Evolutionary conservation across 1,140 invertebrate genomes (phyloP).

Genomic region (Drosophila funebris): DNA sequence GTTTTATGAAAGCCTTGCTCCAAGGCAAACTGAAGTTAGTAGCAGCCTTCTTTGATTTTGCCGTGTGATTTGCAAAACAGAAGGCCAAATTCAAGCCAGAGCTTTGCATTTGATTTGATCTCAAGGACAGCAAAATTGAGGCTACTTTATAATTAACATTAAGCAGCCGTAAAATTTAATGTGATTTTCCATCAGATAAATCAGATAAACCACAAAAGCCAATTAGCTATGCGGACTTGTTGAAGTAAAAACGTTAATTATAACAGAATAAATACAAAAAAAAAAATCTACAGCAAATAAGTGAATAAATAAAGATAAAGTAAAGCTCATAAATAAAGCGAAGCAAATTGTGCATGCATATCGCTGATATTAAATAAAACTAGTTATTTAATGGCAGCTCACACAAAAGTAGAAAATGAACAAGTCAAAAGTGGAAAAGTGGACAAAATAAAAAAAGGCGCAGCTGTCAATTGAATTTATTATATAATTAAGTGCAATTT

Average conservation of each 20-base stretch:
- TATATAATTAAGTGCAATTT: slow-evolving; percentile 77
- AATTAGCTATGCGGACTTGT: slow-evolving; percentile 57
- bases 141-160: slow-evolving; percentile 56
- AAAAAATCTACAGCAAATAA: slow-evolving; percentile 44
- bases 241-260: slow-evolving; percentile 50
- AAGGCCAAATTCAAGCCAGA: no score
- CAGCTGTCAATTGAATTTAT: slow-evolving; percentile 78
- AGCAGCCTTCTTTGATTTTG: slow-evolving; percentile 33
- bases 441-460: slow-evolving; percentile 24
- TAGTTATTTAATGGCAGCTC: slow-evolving; percentile 3
- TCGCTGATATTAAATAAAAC: background rate
- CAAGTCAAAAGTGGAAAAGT: background rate
- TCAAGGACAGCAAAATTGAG: background rate
- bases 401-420: no score
- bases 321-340: slow-evolving; percentile 61
- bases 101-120: slow-evolving; percentile 20
- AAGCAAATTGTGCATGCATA: slow-evolving; percentile 42
- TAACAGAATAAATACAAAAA: slow-evolving; percentile 22
- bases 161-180: slow-evolving; percentile 30
- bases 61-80: slow-evolving; percentile 45
- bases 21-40: slow-evolving; percentile 22
- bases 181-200: slow-evolving; percentile 42
- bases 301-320: slow-evolving; percentile 69
- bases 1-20: slow-evolving; percentile 14
- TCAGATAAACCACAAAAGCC: slow-evolving; percentile 65